Conservation (phyloP, 2,888 invertebrate genomes). For the Anthoptus insignis region DNA sequence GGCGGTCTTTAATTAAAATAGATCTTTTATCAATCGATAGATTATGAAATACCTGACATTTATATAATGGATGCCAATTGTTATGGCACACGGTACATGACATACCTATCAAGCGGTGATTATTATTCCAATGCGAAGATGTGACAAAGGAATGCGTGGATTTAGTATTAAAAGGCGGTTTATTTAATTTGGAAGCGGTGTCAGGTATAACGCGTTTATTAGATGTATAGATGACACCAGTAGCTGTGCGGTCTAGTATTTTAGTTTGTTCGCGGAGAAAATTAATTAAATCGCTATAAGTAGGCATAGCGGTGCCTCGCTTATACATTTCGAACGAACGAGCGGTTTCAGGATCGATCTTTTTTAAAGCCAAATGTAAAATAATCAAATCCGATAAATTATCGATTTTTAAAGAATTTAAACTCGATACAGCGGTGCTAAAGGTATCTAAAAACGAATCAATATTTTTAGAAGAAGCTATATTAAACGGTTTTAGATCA, state of each 20-base stretch:
- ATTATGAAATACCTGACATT: constrained; percentile 7
- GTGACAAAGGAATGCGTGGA: not conserved
- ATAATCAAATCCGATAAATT: not conserved
- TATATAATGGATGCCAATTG: constrained; percentile 18
- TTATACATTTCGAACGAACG: not conserved
- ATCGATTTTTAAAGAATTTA: not conserved
- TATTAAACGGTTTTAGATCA: not conserved
- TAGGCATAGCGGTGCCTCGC: not conserved
- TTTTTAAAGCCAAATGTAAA: not conserved
- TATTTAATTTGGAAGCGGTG: not conserved
- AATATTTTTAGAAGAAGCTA: not conserved
- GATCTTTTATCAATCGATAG: constrained; percentile 14
- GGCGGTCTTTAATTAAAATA: not conserved
- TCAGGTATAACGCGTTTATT: not conserved
- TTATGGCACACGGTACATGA: no score
- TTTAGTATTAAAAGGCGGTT: not conserved
- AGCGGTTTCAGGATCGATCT: not conserved
- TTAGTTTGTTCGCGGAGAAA: not conserved
- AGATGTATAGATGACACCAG: not conserved
- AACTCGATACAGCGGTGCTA: not conserved
- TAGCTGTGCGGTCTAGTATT: not conserved
- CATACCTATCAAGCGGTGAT: no score
- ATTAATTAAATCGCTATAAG: not conserved
- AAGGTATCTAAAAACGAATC: not conserved
- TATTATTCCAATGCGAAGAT: not conserved